phyloP scores from a whole-genome alignment of 2,113 vertebrate species.

The Paratilapia polleni region DNA sequence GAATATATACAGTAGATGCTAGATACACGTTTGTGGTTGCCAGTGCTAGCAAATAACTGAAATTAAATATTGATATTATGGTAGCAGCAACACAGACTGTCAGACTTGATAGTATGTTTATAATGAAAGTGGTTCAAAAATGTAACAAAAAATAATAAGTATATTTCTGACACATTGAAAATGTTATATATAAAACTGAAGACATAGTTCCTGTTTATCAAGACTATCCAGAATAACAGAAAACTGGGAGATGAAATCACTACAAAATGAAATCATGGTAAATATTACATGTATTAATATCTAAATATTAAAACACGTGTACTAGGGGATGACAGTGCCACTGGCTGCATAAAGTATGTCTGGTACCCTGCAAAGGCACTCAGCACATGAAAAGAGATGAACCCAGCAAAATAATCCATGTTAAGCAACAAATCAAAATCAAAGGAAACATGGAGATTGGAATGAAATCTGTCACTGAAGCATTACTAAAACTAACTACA shows the following conservation, averaged over 20 bases:
- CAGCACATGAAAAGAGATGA: not conserved
- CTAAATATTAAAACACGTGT: conserved; percentile 1
- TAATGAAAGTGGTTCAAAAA: not conserved
- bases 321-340: not conserved
- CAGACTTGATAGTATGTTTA: conserved; percentile 15
- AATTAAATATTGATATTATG: conserved; percentile 62
- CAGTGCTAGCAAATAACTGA: conserved; percentile 23
- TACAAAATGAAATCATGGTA: not conserved
- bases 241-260: not conserved
- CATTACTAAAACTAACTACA: not conserved
- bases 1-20: conserved; percentile 28
- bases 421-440: not conserved
- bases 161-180: not conserved
- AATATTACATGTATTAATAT: conserved; percentile 4
- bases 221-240: not conserved
- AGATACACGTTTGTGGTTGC: conserved; percentile 30
- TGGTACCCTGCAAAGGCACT: not conserved
- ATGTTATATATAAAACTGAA: not conserved
- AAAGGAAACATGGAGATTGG: not conserved
- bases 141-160: not conserved
- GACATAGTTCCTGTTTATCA: not conserved
- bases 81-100: conserved; percentile 3
- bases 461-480: not conserved
- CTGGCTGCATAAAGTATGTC: not conserved
- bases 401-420: not conserved